phyloP scores from a whole-genome alignment of 1,140 invertebrate species.

The Drosophila kohkoa region DNA sequence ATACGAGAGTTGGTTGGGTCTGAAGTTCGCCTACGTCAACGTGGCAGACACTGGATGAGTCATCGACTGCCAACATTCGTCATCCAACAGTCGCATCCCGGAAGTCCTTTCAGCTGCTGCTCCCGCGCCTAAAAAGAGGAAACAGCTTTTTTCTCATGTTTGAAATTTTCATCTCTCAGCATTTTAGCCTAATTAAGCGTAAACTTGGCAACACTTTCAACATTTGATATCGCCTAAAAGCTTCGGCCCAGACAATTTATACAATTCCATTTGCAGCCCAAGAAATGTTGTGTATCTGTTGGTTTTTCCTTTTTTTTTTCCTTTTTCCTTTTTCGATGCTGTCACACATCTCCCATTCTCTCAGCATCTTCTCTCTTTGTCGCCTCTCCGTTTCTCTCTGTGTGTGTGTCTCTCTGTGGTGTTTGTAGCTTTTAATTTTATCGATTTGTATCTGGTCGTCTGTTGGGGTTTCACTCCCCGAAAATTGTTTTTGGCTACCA shows the following conservation, averaged over 20 bases:
- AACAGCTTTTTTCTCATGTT: neutral
- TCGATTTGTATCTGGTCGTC: constrained; percentile 65
- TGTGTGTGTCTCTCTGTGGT: constrained; percentile 20
- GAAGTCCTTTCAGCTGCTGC: neutral
- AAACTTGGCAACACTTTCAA: constrained; percentile 76
- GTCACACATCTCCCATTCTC: constrained; percentile 11
- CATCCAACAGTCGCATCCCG: constrained; percentile 7
- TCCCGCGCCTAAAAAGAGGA: neutral
- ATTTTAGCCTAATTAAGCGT: constrained; percentile 76
- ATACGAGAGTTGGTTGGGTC: neutral
- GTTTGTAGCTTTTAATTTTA: constrained; percentile 62
- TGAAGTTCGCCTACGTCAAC: constrained; percentile 19
- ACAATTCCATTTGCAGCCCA: constrained; percentile 16
- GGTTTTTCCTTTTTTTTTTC: constrained; percentile 10
- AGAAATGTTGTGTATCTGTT: constrained; percentile 22
- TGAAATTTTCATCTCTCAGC: constrained; percentile 18
- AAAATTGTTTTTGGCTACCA: constrained; percentile 52
- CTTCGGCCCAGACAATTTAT: constrained; percentile 31
- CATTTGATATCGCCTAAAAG: constrained; percentile 24
- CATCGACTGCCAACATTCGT: constrained; percentile 23
- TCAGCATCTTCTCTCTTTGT: neutral
- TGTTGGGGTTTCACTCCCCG: constrained; percentile 41
- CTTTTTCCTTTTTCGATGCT: constrained; percentile 11
- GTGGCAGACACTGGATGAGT: constrained; percentile 42
- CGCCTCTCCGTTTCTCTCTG: neutral